Evolutionary conservation across 2,113 vertebrate species (phyloP).

Genomic region (Microcebus murinus): DNA sequence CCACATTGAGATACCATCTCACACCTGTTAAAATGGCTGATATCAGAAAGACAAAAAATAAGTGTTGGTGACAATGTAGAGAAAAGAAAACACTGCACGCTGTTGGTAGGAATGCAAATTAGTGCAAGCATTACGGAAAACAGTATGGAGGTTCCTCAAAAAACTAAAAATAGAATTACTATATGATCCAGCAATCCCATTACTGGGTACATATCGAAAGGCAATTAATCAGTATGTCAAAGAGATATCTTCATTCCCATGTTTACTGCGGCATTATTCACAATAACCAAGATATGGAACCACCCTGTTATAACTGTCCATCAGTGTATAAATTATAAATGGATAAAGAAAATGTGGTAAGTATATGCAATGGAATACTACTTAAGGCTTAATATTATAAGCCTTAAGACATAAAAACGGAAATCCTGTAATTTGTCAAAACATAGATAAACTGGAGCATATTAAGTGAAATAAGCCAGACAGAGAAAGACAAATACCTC

Average conservation of each 20-base stretch:
- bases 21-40: not conserved
- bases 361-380: too few relatives aligned
- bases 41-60: not conserved
- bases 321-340: not conserved
- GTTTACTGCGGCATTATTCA: not conserved
- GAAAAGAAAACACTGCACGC: not conserved
- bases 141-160: not conserved
- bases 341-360: not conserved
- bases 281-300: too few relatives aligned
- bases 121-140: not conserved
- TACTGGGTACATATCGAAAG: not conserved
- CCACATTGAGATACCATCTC: not conserved
- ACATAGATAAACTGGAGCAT: not conserved
- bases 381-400: too few relatives aligned
- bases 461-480: too few relatives aligned
- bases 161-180: not conserved
- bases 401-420: too few relatives aligned
- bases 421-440: too few relatives aligned
- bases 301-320: not conserved
- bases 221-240: too few relatives aligned
- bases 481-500: too few relatives aligned
- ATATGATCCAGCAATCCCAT: not conserved
- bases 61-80: not conserved
- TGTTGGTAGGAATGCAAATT: not conserved
- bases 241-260: too few relatives aligned